phyloP scores from a whole-genome alignment of 1,140 invertebrate species.

The Argopecten irradians region DNA sequence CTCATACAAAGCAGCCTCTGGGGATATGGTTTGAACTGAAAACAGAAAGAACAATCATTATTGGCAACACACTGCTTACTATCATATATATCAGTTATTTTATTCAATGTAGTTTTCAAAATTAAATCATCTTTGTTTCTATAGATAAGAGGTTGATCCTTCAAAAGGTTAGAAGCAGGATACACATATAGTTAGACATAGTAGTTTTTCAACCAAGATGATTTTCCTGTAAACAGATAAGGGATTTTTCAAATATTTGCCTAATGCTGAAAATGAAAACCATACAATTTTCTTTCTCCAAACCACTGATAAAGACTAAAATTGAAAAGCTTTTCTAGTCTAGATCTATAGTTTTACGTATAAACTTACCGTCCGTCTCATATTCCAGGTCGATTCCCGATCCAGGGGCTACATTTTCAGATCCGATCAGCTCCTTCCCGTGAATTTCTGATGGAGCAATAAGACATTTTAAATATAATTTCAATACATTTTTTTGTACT shows the following conservation, averaged over 20 bases:
- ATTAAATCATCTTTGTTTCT: not conserved
- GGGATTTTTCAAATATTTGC: not conserved
- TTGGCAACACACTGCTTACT: not conserved
- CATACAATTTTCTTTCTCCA: not conserved
- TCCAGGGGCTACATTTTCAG: conserved; percentile 77
- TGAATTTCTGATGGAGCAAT: conserved; percentile 57
- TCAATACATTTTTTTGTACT: not conserved
- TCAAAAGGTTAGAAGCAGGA: too few relatives aligned
- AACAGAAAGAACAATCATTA: conserved; percentile 41
- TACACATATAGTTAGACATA: too few relatives aligned
- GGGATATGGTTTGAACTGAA: conserved; percentile 82
- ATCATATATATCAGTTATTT: too few relatives aligned
- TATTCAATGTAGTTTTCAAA: not conserved
- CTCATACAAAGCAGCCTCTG: conserved; percentile 96
- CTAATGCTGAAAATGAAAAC: not conserved
- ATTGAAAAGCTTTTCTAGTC: not conserved
- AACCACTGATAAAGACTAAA: not conserved
- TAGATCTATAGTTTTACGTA: too few relatives aligned
- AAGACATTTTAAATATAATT: not conserved
- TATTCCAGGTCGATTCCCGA: conserved; percentile 92
- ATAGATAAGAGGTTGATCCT: not conserved
- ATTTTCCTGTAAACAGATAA: not conserved
- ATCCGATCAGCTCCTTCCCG: conserved; percentile 53
- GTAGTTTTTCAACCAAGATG: too few relatives aligned
- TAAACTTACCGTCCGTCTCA: conserved; percentile 89